Conservation (phyloP, 2,888 invertebrate species). For the Colletes collaris region DNA sequence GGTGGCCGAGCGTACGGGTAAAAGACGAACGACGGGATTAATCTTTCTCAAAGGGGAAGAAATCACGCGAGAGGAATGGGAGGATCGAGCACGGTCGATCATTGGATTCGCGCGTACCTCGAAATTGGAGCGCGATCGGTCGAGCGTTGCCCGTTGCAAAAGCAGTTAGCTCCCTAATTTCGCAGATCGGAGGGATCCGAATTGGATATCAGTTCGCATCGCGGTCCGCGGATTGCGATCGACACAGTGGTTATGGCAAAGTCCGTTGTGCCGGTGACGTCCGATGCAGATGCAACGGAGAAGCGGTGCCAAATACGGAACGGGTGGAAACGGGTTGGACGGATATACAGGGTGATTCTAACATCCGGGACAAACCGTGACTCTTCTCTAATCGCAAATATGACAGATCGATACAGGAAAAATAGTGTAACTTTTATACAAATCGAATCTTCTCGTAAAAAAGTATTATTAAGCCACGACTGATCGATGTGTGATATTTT, state of each 20-base stretch:
- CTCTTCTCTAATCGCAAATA: too few relatives aligned
- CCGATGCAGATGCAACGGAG: slow-evolving; percentile 59
- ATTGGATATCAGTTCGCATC: slow-evolving; percentile 50
- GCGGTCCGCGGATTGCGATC: slow-evolving; percentile 58
- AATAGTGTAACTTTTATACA: too few relatives aligned
- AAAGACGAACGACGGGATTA: too few relatives aligned
- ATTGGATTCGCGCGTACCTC: slow-evolving; percentile 25
- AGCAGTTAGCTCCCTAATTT: slow-evolving; percentile 52
- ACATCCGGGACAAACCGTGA: too few relatives aligned
- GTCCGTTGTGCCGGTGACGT: slow-evolving; percentile 53
- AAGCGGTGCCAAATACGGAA: slow-evolving; percentile 37
- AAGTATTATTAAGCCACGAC: too few relatives aligned
- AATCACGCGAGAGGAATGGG: not conserved
- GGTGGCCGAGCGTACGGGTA: too few relatives aligned
- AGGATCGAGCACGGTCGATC: slow-evolving; percentile 5
- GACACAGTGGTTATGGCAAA: slow-evolving; percentile 50
- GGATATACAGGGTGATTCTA: slow-evolving; percentile 5
- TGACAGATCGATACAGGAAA: too few relatives aligned
- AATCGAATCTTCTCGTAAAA: too few relatives aligned
- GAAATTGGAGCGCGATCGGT: slow-evolving; percentile 43
- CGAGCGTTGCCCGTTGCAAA: slow-evolving; percentile 20
- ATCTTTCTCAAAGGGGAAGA: too few relatives aligned
- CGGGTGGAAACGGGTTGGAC: slow-evolving; percentile 43
- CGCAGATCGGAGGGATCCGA: slow-evolving; percentile 39
- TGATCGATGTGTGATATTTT: too few relatives aligned